Percentiles rank a stretch among this genome's conserved stretches.
Evolutionary conservation across 2,888 invertebrate species (phyloP).

Genomic region (Apotomis capreana): DNA sequence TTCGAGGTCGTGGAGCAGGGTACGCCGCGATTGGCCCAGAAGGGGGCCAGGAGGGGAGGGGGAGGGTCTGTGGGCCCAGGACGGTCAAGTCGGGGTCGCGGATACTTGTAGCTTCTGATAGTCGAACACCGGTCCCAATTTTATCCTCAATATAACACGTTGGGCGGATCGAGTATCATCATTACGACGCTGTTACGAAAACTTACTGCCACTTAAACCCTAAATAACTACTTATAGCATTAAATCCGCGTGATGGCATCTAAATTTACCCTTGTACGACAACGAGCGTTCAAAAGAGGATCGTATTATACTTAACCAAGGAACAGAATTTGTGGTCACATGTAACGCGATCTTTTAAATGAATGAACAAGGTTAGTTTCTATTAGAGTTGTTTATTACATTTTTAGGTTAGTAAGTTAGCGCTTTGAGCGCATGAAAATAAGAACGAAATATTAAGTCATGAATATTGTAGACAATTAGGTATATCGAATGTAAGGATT

Average conservation of each 20-base stretch:
- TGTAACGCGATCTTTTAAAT: not conserved
- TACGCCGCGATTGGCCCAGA: slow-evolving; percentile 3
- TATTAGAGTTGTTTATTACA: not conserved
- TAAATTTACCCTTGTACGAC: slow-evolving; percentile 28
- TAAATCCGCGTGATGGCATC: slow-evolving; percentile 32
- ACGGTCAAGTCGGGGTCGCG: slow-evolving; percentile 31
- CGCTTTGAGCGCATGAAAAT: not conserved
- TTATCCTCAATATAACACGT: slow-evolving; percentile 44
- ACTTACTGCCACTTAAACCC: slow-evolving; percentile 38
- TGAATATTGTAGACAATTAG: too few relatives aligned
- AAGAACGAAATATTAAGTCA: too few relatives aligned
- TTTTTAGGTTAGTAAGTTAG: too few relatives aligned
- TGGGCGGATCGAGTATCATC: slow-evolving; percentile 38
- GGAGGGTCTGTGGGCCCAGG: slow-evolving; percentile 19
- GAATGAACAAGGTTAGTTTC: not conserved
- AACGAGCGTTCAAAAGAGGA: not conserved
- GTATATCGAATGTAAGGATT: too few relatives aligned
- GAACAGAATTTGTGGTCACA: not conserved
- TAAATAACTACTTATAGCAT: slow-evolving; percentile 24
- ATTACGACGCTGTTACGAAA: slow-evolving; percentile 37
- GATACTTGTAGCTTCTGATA: slow-evolving; percentile 49
- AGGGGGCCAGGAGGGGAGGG: slow-evolving; percentile 5
- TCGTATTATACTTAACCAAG: not conserved
- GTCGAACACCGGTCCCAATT: slow-evolving; percentile 41
- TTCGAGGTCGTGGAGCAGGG: slow-evolving; percentile 38